A percentile compares a stretch with the other conserved stretches of the same genome.
These are phyloP conservation scores for Miltochrista miniata DNA, from an alignment of 2,888 invertebrate species.

Conservation along the genomic window DNA sequence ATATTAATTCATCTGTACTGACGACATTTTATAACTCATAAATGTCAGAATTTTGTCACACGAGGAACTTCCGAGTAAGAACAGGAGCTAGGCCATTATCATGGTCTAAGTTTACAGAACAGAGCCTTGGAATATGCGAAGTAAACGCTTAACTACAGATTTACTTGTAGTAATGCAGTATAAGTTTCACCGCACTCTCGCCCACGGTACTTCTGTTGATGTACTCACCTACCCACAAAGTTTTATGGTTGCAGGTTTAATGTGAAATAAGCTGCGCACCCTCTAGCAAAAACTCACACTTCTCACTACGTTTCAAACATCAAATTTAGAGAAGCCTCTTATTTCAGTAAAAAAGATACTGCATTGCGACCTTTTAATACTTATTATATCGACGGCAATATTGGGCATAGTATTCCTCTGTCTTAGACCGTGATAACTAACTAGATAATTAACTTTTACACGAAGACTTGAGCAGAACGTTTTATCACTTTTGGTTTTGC, in stretches of 20 bases:
- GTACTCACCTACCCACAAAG: conserved; percentile 35
- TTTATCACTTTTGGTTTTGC: too few species aligned
- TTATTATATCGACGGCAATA: too few species aligned
- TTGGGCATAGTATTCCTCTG: too few species aligned
- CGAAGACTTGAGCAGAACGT: too few species aligned
- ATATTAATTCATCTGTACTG: too few species aligned
- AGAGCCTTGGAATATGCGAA: conserved; percentile 74
- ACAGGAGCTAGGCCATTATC: conserved; percentile 64
- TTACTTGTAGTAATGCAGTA: conserved; percentile 74
- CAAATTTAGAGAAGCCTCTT: conserved; percentile 35
- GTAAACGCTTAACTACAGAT: conserved; percentile 80
- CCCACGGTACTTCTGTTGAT: conserved; percentile 57
- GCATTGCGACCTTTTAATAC: too few species aligned
- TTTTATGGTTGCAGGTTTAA: conserved; percentile 73
- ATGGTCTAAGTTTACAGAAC: conserved; percentile 61
- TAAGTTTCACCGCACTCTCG: conserved; percentile 68
- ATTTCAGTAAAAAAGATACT: too few species aligned
- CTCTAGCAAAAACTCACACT: conserved; percentile 31
- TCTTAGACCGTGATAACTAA: too few species aligned
- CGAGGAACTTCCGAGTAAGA: conserved; percentile 31
- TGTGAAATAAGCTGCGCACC: conserved; percentile 56
- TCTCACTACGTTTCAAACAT: conserved; percentile 31
- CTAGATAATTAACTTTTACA: too few species aligned
- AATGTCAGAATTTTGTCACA: conserved; percentile 46
- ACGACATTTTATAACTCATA: too few species aligned